Base-by-base conservation (phyloP, 2,888 invertebrate species). In the Scelioninae gen. 1 region DNA sequence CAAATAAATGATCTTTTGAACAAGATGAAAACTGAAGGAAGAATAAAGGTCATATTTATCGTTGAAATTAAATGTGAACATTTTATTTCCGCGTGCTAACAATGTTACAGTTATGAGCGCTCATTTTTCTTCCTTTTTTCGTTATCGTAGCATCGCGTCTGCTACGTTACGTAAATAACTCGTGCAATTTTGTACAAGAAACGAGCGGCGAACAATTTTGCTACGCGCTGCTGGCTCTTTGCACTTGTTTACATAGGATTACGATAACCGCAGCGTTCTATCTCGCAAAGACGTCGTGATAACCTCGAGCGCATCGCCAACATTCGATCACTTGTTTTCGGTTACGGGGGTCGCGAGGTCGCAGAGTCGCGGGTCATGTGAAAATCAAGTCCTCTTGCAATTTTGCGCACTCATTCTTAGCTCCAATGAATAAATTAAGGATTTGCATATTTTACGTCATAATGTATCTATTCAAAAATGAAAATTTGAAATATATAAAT, bases 161-260 rank as follows among this genome's bases (percentile, higher is more conserved):
- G 62, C 53, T 69, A 56, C 62, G 69, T 77, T 77, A 77, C 69
- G 63, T 77, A 77, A 77, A 77, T 77, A 77, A 77, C 69, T 77
- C 77, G 77, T 55, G 56, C 56, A 71, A 69, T 78, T 62, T 62
- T 45, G 60, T 45, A 15, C 60, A 62, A 62, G 60, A 45, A 43
- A 43, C 60, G 43, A 45, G 15, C 78, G 63, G 63, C 63, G 69
- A 63, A 78, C 69, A 71, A 78, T 78, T 78, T 63, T 78, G 78
- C 63, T 69, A 78, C 78, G 71, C 78, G 78, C 78, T 78, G 63
- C 63, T 78, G 78, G 78, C 63, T 53, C 63, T 72, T 63, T 58
- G 62, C 69, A 53, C 68, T 62, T 63, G 63, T 77, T 77, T 69
- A 77, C 77, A 69, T 77, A 69, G 62, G 47, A 77, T 77, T 77